Base-by-base conservation (phyloP, 2,888 invertebrate genomes). In the Lithosia quadra region DNA sequence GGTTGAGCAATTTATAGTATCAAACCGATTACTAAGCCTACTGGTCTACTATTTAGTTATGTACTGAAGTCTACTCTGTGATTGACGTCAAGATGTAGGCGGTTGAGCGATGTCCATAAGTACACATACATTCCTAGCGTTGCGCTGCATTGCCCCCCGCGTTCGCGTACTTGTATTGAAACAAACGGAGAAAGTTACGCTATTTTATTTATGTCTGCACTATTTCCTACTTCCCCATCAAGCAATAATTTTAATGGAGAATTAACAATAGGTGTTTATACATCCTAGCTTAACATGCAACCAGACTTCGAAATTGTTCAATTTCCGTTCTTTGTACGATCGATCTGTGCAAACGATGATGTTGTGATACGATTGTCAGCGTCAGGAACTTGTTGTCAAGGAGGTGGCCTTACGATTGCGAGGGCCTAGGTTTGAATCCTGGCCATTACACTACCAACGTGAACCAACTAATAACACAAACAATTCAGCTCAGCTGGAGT, bases 111-210 rank as follows among this genome's bases (percentile, higher is more conserved):
- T 78, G 66, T 71, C 71, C 73, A 69, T 72, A 56, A 61, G 5
- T 5, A 4, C 28, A 5, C 28, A 28, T n/a, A n/a, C n/a, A 64
- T 59, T 53, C 68, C 56, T 67, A 49, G 60, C 57, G 57, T 39
- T 36, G 67, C 57, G 53, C 68, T 58, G 59, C 79, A 81, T 76
- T 77, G 77, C 73, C 74, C 75, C 53, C 68, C 39, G 62, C 69
- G 60, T 49, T 43, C 73, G 36, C 67, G 82, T 85, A 84, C 83
- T 85, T 84, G 80, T 79, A 83, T 84, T 89, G 86, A 90, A 92
- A 93, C 91, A 92, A 92, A 92, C 84, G 91, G 94, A 91, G 94
- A 93, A 93, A 93, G 94, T 92, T 78, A 81, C 79, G 84, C 84
- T 75, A 80, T 82, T 83, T 89, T 88, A 88, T 90, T 88, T 90